Percentiles rank a stretch among this genome's conserved stretches.
Evolutionary conservation across 1,140 invertebrate species (phyloP).

Genomic region (Gryllus bimaculatus): DNA sequence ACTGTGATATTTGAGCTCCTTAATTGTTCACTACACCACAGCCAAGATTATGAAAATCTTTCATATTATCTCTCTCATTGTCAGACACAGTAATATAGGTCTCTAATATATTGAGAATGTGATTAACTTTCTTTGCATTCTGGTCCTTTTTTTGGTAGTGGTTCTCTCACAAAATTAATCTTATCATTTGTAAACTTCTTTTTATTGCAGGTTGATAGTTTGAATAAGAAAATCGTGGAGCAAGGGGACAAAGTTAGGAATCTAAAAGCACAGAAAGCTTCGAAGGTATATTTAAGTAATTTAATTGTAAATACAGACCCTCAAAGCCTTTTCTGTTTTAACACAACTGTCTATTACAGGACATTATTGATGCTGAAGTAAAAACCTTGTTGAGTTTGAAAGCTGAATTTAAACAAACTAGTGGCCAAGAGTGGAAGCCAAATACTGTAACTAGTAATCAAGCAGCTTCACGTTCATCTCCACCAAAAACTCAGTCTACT

Average conservation of each 20-base stretch:
- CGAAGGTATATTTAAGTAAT: conserved; percentile 31
- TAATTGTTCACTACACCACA: too few species aligned
- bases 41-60: too few species aligned
- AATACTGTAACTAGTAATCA: conserved; percentile 18
- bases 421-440: conserved; percentile 52
- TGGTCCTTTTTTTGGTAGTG: too few species aligned
- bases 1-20: too few species aligned
- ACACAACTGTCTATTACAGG: conserved; percentile 28
- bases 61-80: too few species aligned
- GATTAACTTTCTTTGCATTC: too few species aligned
- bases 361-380: conserved; percentile 58
- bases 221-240: conserved; percentile 32
- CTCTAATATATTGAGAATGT: too few species aligned
- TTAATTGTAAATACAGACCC: background rate
- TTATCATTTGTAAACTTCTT: background rate
- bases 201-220: conserved; percentile 16
- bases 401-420: conserved; percentile 63
- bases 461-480: background rate
- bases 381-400: conserved; percentile 66
- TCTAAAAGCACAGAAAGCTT: conserved; percentile 56
- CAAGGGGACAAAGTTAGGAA: conserved; percentile 65
- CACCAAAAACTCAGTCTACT: too few species aligned
- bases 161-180: too few species aligned
- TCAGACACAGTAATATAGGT: too few species aligned
- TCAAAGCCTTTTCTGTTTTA: background rate